phyloP scores from a whole-genome alignment of 2,113 vertebrate species.

The Hippoglossus stenolepis region DNA sequence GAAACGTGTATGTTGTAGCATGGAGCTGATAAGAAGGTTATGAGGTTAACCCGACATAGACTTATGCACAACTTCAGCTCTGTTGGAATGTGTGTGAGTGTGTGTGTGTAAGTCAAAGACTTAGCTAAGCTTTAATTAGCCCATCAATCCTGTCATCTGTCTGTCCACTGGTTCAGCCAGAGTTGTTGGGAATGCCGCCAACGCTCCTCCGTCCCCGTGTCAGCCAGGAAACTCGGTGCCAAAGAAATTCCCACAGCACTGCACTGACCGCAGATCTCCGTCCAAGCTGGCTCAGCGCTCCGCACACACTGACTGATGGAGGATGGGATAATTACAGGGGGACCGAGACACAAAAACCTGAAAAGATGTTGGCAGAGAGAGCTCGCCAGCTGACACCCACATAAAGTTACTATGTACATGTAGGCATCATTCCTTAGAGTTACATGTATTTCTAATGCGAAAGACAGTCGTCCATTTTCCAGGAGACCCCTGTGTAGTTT shows the following conservation, averaged over 20 bases:
- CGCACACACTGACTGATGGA: conserved; percentile 16
- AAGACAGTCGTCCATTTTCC: not conserved
- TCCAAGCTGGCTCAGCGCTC: conserved; percentile 41
- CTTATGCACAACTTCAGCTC: conserved; percentile 9
- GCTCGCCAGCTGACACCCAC: not conserved
- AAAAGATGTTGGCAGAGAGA: conserved; percentile 21
- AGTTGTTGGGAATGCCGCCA: conserved; percentile 53
- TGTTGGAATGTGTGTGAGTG: not conserved
- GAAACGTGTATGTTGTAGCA: not conserved
- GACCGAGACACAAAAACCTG: conserved; percentile 14
- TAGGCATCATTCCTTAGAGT: not conserved
- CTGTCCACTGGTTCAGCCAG: conserved; percentile 30
- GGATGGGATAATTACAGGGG: conserved; percentile 61
- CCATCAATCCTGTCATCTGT: conserved; percentile 45
- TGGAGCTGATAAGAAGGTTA: conserved; percentile 17
- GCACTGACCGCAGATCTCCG: conserved; percentile 20
- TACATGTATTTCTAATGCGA: not conserved
- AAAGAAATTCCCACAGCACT: conserved; percentile 61
- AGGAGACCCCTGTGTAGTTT: not conserved
- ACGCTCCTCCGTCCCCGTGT: conserved; percentile 32
- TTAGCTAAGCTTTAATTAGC: conserved; percentile 42
- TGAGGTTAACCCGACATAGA: not conserved
- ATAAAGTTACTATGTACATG: not conserved
- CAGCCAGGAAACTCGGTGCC: conserved; percentile 55
- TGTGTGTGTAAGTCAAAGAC: conserved; percentile 25